Evolutionary conservation across 2,797 vertebrate genomes (phyloP).

Genomic region (Dicrostonyx torquatus): DNA sequence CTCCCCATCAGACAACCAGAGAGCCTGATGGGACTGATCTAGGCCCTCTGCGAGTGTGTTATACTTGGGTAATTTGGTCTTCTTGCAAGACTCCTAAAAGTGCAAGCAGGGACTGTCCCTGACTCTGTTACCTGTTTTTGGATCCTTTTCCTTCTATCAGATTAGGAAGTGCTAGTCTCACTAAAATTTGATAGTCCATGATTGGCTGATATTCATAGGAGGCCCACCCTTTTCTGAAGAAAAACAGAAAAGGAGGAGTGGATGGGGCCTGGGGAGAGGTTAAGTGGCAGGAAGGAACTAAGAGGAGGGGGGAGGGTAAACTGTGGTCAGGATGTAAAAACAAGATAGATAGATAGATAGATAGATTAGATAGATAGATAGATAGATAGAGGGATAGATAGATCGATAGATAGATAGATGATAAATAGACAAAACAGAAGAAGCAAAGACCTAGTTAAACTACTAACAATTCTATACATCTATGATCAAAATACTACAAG

Average conservation of each 20-base stretch:
- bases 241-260: neutral
- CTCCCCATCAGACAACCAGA: neutral
- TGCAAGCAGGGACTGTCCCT: neutral
- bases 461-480: neutral
- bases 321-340: neutral
- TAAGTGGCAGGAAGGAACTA: neutral
- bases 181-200: too few species aligned
- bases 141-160: neutral
- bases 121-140: neutral
- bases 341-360: neutral
- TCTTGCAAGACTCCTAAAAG: neutral
- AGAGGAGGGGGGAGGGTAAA: neutral
- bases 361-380: too few species aligned
- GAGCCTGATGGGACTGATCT: neutral
- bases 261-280: neutral
- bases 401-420: neutral
- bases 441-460: neutral
- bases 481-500: neutral
- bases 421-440: fast-evolving
- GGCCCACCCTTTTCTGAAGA: neutral
- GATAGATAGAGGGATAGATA: neutral
- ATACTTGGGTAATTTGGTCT: neutral
- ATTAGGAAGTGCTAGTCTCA: neutral
- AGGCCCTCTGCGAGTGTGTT: neutral
- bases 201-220: neutral